Evolutionary conservation across 2,797 vertebrate species (phyloP).

Genomic region (Gymnodraco acuticeps): DNA sequence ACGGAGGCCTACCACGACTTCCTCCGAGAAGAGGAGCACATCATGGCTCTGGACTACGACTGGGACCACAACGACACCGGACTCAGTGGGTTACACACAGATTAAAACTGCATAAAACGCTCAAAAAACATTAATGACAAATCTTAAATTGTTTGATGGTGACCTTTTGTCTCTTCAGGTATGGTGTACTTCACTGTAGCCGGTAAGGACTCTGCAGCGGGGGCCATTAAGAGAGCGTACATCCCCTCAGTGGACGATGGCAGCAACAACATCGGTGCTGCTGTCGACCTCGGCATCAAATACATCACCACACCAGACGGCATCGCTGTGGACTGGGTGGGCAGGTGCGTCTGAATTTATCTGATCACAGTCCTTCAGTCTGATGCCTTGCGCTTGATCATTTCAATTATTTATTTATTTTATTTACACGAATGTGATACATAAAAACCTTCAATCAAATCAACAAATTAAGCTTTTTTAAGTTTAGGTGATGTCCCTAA

Average conservation of each 20-base stretch:
- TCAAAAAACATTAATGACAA: not conserved
- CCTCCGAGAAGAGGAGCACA: slow-evolving; percentile 89
- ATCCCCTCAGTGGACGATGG: slow-evolving; percentile 90
- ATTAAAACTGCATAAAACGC: no score
- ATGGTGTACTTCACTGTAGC: slow-evolving; percentile 92
- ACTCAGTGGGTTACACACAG: slow-evolving; percentile 82
- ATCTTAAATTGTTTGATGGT: not conserved
- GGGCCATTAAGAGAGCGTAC: slow-evolving; percentile 92
- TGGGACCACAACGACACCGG: slow-evolving; percentile 92
- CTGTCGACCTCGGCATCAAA: slow-evolving; percentile 89
- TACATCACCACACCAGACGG: slow-evolving; percentile 90
- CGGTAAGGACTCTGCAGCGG: slow-evolving; percentile 84
- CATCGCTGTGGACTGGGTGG: slow-evolving; percentile 95
- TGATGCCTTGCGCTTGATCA: not conserved
- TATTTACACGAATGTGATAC: not conserved
- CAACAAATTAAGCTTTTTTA: no score
- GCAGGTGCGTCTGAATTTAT: slow-evolving; percentile 82
- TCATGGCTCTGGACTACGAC: slow-evolving; percentile 92
- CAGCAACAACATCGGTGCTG: slow-evolving; percentile 88
- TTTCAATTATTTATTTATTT: not conserved
- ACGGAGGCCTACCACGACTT: slow-evolving; percentile 90
- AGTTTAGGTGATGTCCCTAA: no score
- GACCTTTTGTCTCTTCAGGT: slow-evolving; percentile 77
- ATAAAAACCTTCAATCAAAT: not conserved
- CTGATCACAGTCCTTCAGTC: not conserved